These are phyloP conservation scores for Euwallacea fornicatus DNA, from an alignment of 1,140 invertebrate genomes.

Conservation along the genomic window DNA sequence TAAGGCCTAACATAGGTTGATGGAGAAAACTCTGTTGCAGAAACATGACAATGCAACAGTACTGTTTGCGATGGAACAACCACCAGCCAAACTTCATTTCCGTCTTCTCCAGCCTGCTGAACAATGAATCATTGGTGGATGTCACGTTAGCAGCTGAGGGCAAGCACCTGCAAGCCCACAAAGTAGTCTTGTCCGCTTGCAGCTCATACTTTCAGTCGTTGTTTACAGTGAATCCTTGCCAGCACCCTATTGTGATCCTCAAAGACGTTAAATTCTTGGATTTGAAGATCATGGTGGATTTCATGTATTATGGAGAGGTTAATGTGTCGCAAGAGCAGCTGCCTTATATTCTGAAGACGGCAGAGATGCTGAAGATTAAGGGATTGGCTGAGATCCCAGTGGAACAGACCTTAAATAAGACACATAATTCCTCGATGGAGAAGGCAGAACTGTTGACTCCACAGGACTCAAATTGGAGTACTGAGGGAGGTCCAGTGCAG, in stretches of 20 bases:
- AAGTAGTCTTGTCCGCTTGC: constrained; percentile 83
- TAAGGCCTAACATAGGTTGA: background rate
- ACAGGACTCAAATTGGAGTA: constrained; percentile 56
- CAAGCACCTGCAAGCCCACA: constrained; percentile 80
- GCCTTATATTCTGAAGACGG: constrained; percentile 82
- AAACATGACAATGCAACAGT: constrained; percentile 78
- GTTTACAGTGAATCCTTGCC: constrained; percentile 82
- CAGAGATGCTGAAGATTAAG: constrained; percentile 85
- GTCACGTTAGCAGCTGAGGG: constrained; percentile 86
- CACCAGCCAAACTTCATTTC: constrained; percentile 87
- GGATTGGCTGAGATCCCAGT: constrained; percentile 82
- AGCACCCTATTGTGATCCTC: constrained; percentile 87
- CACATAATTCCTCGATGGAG: constrained; percentile 58
- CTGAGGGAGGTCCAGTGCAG: constrained; percentile 51
- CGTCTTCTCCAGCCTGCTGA: constrained; percentile 77
- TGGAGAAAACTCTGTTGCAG: background rate
- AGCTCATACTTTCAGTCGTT: constrained; percentile 84
- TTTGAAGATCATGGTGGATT: constrained; percentile 86
- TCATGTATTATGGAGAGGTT: constrained; percentile 91
- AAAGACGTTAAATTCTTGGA: constrained; percentile 86
- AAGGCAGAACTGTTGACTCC: constrained; percentile 56
- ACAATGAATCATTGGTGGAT: constrained; percentile 80
- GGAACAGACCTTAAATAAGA: constrained; percentile 66
- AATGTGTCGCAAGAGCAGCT: constrained; percentile 87
- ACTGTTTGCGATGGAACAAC: constrained; percentile 86